Evolutionary conservation across 2,113 vertebrate species (phyloP).

Genomic region (Neolamprologus caudopunctatus): DNA sequence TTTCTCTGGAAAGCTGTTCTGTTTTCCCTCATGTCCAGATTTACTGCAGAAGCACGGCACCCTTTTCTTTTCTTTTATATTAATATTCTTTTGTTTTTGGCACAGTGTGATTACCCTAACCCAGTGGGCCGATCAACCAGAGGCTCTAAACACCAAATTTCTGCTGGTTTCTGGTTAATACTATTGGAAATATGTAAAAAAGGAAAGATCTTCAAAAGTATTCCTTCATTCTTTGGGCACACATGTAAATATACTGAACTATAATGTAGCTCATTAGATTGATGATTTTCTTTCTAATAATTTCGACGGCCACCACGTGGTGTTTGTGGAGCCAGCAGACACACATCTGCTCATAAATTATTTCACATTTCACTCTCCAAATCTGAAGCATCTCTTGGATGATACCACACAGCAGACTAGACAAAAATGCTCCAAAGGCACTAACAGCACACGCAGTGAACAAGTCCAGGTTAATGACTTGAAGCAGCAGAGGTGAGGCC

Average conservation of each 20-base stretch:
- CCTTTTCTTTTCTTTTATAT: background rate
- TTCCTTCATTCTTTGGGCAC: accelerated
- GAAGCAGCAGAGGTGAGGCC: background rate
- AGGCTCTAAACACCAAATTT: background rate
- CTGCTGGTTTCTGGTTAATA: background rate
- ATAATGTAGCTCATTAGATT: background rate
- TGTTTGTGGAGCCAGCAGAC: background rate
- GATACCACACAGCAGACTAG: background rate
- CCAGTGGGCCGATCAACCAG: background rate
- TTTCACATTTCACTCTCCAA: background rate
- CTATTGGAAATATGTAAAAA: background rate
- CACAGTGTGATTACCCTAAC: accelerated
- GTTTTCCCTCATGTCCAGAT: background rate
- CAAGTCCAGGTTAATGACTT: background rate
- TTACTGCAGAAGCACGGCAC: background rate
- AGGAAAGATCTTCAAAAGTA: background rate
- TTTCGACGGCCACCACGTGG: too few species aligned
- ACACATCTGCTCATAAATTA: background rate
- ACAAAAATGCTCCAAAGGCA: background rate
- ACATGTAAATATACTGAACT: accelerated
- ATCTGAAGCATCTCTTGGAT: background rate
- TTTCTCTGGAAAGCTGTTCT: background rate
- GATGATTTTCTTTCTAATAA: background rate
- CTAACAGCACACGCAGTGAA: background rate
- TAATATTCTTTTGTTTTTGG: background rate